Percentiles rank a stretch among this genome's conserved stretches.
Conservation (phyloP, 1,140 invertebrate species). For the Oryctes rhinoceros region DNA sequence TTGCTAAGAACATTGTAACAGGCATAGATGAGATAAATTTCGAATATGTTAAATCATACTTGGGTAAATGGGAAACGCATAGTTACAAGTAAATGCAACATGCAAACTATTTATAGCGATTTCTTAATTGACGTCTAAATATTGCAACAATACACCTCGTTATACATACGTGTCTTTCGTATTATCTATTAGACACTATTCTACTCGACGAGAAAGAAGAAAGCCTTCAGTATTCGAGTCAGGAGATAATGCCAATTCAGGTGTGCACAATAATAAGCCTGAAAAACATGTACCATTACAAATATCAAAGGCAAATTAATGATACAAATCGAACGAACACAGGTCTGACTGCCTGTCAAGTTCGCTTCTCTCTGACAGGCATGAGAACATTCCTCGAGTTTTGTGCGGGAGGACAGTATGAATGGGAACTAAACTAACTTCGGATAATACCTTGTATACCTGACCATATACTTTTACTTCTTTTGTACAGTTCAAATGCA, state of each 20-base stretch:
- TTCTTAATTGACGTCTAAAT: slow-evolving; percentile 23
- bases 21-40: not conserved
- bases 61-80: not conserved
- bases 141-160: slow-evolving; percentile 23
- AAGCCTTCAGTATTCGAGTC: not conserved
- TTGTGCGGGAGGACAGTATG: slow-evolving; percentile 39
- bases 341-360: slow-evolving; percentile 22
- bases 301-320: slow-evolving; percentile 41
- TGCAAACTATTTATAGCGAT: not conserved
- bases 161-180: slow-evolving; percentile 4
- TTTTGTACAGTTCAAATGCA: slow-evolving; percentile 17
- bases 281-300: slow-evolving; percentile 38
- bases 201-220: not conserved
- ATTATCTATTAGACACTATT: not conserved
- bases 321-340: slow-evolving; percentile 40
- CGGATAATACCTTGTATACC: slow-evolving; percentile 38
- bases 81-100: not conserved
- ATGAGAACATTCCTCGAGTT: slow-evolving; percentile 36
- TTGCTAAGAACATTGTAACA: not conserved
- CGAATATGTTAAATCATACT: not conserved
- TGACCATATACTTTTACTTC: slow-evolving; percentile 12
- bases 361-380: slow-evolving; percentile 9
- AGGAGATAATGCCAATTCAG: slow-evolving; percentile 36
- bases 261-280: slow-evolving; percentile 36
- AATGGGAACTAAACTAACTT: slow-evolving; percentile 39